Evolutionary conservation across 1,140 invertebrate genomes (phyloP).

Genomic region (Zaprionus inermis): DNA sequence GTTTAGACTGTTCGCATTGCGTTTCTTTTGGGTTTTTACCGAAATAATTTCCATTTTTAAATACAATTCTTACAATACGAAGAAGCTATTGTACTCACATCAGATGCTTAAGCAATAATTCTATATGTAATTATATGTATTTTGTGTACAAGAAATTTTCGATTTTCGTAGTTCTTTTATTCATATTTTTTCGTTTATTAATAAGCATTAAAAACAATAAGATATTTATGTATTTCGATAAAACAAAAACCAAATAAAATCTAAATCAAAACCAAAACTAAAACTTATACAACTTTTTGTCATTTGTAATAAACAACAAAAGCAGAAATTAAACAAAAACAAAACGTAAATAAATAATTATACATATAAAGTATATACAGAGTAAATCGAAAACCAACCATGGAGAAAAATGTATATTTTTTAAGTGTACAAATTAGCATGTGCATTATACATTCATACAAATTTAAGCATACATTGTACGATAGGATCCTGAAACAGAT

Average conservation of each 20-base stretch:
- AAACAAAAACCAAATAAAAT: conserved; percentile 35
- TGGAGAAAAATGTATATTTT: conserved; percentile 41
- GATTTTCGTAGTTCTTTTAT: neutral
- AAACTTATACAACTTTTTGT: conserved; percentile 33
- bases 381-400: conserved; percentile 7
- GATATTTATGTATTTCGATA: conserved; percentile 31
- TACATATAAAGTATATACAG: conserved; percentile 24
- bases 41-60: neutral
- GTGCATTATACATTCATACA: conserved; percentile 42
- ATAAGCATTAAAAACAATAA: conserved; percentile 34
- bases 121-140: neutral
- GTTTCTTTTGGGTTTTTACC: conserved; percentile 13
- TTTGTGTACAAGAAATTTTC: conserved; percentile 4
- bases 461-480: conserved; percentile 2
- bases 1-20: conserved; percentile 15
- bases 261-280: conserved; percentile 9
- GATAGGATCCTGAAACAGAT: neutral
- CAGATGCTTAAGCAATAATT: conserved; percentile 12
- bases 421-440: conserved; percentile 37
- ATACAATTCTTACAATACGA: neutral
- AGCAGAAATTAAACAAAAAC: neutral
- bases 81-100: neutral
- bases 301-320: conserved; percentile 16
- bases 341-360: conserved; percentile 11
- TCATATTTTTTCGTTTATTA: conserved; percentile 17